Conservation (phyloP, 64 coral and sea anemone genomes). For the Pocillopora verrucosa region DNA sequence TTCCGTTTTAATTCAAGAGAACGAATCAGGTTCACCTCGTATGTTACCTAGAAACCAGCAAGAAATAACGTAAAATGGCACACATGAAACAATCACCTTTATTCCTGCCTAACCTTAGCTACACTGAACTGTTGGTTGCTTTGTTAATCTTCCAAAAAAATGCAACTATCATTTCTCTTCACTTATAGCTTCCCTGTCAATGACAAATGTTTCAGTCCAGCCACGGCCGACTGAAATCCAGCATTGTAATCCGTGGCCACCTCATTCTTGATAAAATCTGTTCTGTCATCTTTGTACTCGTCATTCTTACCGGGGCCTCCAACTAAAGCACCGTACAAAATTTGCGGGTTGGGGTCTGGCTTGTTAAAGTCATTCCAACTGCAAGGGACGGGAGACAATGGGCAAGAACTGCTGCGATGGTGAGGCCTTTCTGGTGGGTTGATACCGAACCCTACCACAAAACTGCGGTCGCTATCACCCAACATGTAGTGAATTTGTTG, state of each 20-base stretch:
- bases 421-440: conserved; percentile 68
- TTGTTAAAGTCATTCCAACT: conserved; percentile 27
- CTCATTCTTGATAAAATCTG: conserved; percentile 62
- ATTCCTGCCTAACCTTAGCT: too few relatives aligned
- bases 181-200: background rate
- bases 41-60: too few relatives aligned
- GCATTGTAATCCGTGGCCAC: conserved; percentile 68
- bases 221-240: conserved; percentile 64
- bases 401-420: conserved; percentile 62
- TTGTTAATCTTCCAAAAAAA: background rate
- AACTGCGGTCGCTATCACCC: conserved; percentile 64
- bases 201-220: conserved; percentile 32
- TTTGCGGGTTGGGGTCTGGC: conserved; percentile 57
- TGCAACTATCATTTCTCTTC: background rate
- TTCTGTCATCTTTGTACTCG: conserved; percentile 40
- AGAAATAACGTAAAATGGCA: too few relatives aligned
- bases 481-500: conserved; percentile 67
- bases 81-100: too few relatives aligned
- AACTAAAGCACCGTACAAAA: conserved; percentile 53
- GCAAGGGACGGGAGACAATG: conserved; percentile 25
- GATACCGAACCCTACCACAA: conserved; percentile 59
- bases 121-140: too few relatives aligned
- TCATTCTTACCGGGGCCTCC: conserved; percentile 57
- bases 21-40: too few relatives aligned
- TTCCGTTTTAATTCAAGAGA: too few relatives aligned